A percentile compares a stretch with the other conserved stretches of the same genome.
Conservation (phyloP, 2,888 invertebrate species). For the Eupithecia insigniata region DNA sequence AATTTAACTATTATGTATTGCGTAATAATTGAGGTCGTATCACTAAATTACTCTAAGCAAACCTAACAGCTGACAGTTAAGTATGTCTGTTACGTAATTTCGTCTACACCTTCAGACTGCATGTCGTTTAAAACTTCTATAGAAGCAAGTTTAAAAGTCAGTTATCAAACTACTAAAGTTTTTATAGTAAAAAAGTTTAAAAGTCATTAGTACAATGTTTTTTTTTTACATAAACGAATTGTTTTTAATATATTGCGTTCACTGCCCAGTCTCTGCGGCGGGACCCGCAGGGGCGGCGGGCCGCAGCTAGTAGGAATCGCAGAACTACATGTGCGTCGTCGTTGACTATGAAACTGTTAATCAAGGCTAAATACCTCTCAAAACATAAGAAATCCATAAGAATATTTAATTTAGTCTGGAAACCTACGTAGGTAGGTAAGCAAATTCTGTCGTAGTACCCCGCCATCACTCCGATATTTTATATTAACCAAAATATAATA, state of each 20-base stretch:
- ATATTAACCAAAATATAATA: neutral
- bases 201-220: too few species aligned
- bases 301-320: too few species aligned
- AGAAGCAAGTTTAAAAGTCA: conserved; percentile 33
- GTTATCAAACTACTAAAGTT: too few species aligned
- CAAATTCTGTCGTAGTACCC: neutral
- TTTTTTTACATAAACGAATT: neutral
- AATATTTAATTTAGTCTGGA: neutral
- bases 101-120: conserved; percentile 62
- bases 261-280: too few species aligned
- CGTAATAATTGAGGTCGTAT: conserved; percentile 33
- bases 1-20: conserved; percentile 29
- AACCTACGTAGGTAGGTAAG: neutral
- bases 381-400: neutral
- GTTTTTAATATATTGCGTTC: too few species aligned
- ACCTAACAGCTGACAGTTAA: conserved; percentile 20
- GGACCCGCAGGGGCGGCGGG: too few species aligned
- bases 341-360: too few species aligned
- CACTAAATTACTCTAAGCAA: conserved; percentile 20
- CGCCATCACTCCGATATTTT: neutral
- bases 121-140: conserved; percentile 47
- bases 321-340: too few species aligned
- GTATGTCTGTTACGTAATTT: conserved; percentile 49
- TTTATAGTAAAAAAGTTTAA: too few species aligned
- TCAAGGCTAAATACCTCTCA: neutral